Evolutionary conservation across 2,888 invertebrate genomes (phyloP).

Genomic region (Phengaris arion): DNA sequence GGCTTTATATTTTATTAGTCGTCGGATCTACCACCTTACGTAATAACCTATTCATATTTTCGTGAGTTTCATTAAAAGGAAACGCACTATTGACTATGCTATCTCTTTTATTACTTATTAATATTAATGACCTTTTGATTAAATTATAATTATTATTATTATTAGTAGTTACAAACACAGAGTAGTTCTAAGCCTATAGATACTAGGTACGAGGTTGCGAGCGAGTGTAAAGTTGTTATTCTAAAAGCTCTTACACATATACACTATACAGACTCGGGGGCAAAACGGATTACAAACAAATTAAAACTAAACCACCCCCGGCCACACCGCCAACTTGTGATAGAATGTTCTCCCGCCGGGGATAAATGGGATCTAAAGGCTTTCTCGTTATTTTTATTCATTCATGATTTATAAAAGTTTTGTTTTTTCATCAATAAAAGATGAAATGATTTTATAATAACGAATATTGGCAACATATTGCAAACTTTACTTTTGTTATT

Average conservation of each 20-base stretch:
- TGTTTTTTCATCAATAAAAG: too few relatives aligned
- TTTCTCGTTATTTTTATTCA: not conserved
- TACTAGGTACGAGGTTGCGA: not conserved
- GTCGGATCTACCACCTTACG: not conserved
- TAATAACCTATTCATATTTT: not conserved
- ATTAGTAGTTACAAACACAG: too few relatives aligned
- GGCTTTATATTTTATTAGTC: conserved; percentile 2
- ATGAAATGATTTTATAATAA: too few relatives aligned
- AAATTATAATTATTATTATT: too few relatives aligned
- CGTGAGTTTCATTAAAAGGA: not conserved
- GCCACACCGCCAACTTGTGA: not conserved
- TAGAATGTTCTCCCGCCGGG: not conserved
- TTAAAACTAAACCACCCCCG: conserved; percentile 6
- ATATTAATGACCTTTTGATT: too few relatives aligned
- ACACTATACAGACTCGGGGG: not conserved
- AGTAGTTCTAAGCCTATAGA: not conserved
- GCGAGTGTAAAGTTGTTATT: conserved; percentile 12
- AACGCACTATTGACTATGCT: not conserved
- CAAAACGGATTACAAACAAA: conserved; percentile 28
- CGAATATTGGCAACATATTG: too few relatives aligned
- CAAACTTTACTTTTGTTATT: too few relatives aligned
- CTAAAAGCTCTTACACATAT: conserved; percentile 14
- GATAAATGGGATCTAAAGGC: not conserved
- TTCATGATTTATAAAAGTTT: not conserved
- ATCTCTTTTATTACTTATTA: too few relatives aligned